Conservation (phyloP, 2,113 vertebrate species). For the Stomatorhinus ivindoensis region DNA sequence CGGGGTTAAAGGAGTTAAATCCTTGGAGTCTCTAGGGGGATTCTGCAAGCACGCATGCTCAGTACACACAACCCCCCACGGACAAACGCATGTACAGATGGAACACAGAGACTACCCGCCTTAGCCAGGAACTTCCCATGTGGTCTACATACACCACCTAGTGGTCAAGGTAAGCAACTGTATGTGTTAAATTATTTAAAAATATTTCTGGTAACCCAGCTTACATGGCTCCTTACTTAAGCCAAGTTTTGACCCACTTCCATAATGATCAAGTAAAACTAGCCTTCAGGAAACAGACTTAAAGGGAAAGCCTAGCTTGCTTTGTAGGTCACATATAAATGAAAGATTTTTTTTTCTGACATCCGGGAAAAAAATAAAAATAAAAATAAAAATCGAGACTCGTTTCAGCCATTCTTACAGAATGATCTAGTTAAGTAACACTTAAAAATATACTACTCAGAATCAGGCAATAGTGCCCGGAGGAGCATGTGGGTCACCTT, state of each 20-base stretch:
- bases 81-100: constrained; percentile 10
- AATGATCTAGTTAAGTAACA: background rate
- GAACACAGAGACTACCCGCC: constrained; percentile 2
- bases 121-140: background rate
- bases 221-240: background rate
- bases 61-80: background rate
- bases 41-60: constrained; percentile 48
- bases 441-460: background rate
- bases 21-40: constrained; percentile 34
- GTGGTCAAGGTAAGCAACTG: constrained; percentile 42
- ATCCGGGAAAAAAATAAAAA: background rate
- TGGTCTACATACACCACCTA: constrained; percentile 49
- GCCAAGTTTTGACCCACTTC: background rate
- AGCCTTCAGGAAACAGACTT: background rate
- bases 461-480: background rate
- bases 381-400: too few species aligned
- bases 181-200: constrained; percentile 15
- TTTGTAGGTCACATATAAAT: background rate
- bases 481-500: background rate
- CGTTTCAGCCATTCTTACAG: background rate
- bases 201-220: background rate
- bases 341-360: background rate
- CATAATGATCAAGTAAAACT: background rate
- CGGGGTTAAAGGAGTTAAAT: constrained; percentile 26
- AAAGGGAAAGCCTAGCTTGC: background rate